phyloP scores from a whole-genome alignment of 2,797 vertebrate genomes.

The Hypotaenidia philippensis region DNA sequence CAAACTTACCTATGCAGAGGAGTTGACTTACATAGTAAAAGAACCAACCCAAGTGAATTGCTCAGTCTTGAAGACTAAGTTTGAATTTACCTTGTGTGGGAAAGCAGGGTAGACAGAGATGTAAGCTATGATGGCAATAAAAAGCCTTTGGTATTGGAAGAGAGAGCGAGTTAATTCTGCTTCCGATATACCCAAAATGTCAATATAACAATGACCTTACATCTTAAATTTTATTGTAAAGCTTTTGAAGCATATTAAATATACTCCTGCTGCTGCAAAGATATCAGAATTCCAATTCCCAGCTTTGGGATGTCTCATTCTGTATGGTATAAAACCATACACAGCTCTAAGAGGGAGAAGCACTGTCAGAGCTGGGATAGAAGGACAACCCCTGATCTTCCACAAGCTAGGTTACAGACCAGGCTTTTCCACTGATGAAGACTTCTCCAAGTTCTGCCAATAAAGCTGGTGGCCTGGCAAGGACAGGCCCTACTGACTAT shows the following conservation, averaged over 20 bases:
- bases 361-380: background rate
- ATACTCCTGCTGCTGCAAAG: background rate
- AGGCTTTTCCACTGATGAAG: background rate
- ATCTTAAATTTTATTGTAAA: background rate
- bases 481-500: background rate
- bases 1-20: background rate
- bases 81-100: background rate
- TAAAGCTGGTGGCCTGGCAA: background rate
- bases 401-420: background rate
- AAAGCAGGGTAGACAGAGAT: background rate
- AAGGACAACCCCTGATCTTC: background rate
- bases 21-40: background rate
- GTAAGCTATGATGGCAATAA: background rate
- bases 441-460: background rate
- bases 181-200: background rate
- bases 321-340: background rate
- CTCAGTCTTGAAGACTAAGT: constrained; percentile 23
- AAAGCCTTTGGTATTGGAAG: background rate
- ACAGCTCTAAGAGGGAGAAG: background rate
- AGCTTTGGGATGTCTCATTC: background rate
- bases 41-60: constrained; percentile 17
- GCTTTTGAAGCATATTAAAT: background rate
- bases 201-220: background rate
- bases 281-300: background rate
- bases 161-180: background rate